Base-by-base conservation (phyloP, 2,888 invertebrate genomes). In the Diplazon laetatorius region DNA sequence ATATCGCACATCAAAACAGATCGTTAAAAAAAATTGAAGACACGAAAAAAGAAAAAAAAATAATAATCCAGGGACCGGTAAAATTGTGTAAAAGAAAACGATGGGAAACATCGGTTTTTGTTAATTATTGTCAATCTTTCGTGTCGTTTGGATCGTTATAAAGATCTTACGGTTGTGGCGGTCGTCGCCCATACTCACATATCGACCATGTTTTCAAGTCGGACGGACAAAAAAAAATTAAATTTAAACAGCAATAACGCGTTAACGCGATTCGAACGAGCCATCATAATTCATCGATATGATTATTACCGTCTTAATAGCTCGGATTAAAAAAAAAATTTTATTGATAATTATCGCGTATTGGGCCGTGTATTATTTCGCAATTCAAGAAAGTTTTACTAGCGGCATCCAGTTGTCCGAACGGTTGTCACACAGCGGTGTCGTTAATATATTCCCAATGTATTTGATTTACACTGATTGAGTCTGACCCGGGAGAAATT, bases 1-100 rank as follows among this genome's bases (percentile, higher is more conserved):
- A 77, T 85, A 78, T 85, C 83, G 78, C 84, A 81, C 83, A 81
- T 86, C 85, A 85, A 85, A 84, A 86, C 86, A 86, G 83, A 85
- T 87, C 85, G 84, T 87, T 87, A 86, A 87, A 86, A 30, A 87
- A 86, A 30, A 81, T 57, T 52, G 48, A 55, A 30, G 55, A 59
- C 25, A 22, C 37, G 20, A 55, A 69, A 50, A 65, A 50, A 37
- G 20, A 50, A 1, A 10, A 22, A 30, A 25, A 52, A 22, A n/a
- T 5, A 63, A 30, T 30, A 30, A 30, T n/a, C n/a, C n/a, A n/a
- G n/a, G n/a, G n/a, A n/a, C n/a, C n/a, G n/a, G n/a, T n/a, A n/a
- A n/a, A n/a, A n/a, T n/a, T n/a, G n/a, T n/a, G n/a, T n/a, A n/a
- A n/a, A n/a, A n/a, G n/a, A n/a, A n/a, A n/a, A n/a, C n/a, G n/a